A percentile compares a stretch with the other conserved stretches of the same genome.
phyloP scores from a whole-genome alignment of 92 coral and sea anemone species.

The Porites evermanni region DNA sequence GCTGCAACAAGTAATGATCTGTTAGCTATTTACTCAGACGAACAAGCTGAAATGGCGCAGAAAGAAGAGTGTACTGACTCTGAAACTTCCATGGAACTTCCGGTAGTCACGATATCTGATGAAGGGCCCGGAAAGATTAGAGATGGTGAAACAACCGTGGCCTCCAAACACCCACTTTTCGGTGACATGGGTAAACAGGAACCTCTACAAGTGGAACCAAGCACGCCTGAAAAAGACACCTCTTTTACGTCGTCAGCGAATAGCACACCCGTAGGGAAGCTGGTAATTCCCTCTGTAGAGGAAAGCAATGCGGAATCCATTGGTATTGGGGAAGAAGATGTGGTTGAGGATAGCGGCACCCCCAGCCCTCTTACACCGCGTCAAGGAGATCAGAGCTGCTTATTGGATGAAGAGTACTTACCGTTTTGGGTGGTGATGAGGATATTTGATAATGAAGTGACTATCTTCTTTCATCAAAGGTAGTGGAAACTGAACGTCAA shows the following conservation, averaged over 20 bases:
- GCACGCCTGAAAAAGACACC: slow-evolving; percentile 20
- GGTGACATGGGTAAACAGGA: slow-evolving; percentile 23
- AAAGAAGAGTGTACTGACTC: not conserved
- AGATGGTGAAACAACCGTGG: not conserved
- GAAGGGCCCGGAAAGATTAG: not conserved
- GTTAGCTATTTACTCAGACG: not conserved
- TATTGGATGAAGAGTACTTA: not conserved
- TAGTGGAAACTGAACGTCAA: slow-evolving; percentile 4
- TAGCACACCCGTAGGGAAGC: slow-evolving; percentile 30
- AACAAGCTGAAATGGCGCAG: not conserved
- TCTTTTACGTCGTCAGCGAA: slow-evolving; percentile 25
- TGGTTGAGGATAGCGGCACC: slow-evolving; percentile 15
- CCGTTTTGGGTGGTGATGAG: slow-evolving; percentile 86
- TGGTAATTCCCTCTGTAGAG: not conserved
- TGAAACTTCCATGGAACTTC: not conserved
- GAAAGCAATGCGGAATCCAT: not conserved
- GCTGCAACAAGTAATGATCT: not conserved
- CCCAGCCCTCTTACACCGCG: slow-evolving; percentile 47
- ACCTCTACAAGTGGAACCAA: not conserved
- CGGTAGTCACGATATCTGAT: not conserved
- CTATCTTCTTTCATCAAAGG: slow-evolving; percentile 91
- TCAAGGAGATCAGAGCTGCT: slow-evolving; percentile 17
- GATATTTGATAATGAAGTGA: slow-evolving; percentile 80
- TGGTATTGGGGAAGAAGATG: not conserved
- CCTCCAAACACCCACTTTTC: slow-evolving; percentile 10